Conservation (phyloP, 2,888 invertebrate genomes). For the Netelia fuscicornis region DNA sequence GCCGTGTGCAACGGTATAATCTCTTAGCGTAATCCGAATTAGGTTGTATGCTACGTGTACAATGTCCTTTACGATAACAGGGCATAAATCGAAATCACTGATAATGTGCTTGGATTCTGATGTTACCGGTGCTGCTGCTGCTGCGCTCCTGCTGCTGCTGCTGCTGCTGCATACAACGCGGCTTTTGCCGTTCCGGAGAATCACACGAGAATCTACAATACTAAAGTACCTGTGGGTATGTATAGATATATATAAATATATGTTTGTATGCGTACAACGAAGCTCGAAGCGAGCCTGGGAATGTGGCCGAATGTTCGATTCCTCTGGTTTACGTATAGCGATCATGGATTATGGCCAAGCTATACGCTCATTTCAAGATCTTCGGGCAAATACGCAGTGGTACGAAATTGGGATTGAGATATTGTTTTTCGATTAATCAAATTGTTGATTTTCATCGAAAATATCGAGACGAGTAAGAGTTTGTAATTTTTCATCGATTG, state of each 20-base stretch:
- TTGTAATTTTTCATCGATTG: no score
- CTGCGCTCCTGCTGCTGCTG: slow-evolving; percentile 6
- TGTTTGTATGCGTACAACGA: not conserved
- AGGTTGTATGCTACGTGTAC: slow-evolving; percentile 74
- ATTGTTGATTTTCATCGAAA: no score
- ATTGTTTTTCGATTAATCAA: no score
- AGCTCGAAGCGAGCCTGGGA: slow-evolving; percentile 3
- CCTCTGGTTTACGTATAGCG: not conserved
- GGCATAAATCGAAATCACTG: slow-evolving; percentile 79
- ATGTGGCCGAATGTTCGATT: slow-evolving; percentile 29
- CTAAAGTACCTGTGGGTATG: not conserved
- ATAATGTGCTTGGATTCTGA: slow-evolving; percentile 72
- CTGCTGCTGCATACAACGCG: slow-evolving; percentile 24
- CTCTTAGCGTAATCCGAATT: slow-evolving; percentile 79
- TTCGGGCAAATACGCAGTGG: not conserved
- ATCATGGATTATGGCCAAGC: slow-evolving; percentile 8
- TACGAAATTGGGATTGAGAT: not conserved
- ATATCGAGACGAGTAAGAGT: no score
- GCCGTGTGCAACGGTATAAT: slow-evolving; percentile 72
- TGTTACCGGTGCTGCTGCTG: slow-evolving; percentile 25
- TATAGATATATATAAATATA: not conserved
- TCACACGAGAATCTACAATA: slow-evolving; percentile 26
- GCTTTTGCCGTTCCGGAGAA: slow-evolving; percentile 24
- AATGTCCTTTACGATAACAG: slow-evolving; percentile 79
- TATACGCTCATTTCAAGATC: slow-evolving; percentile 1